Base-by-base conservation (phyloP, 2,797 vertebrate genomes). In the Chelon labrosus region DNA sequence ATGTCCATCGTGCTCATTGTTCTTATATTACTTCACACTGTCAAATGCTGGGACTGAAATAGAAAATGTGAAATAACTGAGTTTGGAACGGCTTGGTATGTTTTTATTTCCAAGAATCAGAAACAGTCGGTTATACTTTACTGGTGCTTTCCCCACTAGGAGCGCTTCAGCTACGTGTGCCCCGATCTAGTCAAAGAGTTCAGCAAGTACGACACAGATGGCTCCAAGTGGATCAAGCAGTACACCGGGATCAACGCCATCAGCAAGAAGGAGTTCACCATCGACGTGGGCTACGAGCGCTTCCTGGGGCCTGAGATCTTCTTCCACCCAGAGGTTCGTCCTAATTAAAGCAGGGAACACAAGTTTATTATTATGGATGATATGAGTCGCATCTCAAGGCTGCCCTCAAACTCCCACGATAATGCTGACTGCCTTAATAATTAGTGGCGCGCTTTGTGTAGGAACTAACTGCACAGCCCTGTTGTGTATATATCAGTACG, bases 111-210 rank as follows among this genome's bases (percentile, higher is more conserved):
- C 31, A 35, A 35, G 31, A 35, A 35, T 35, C 31, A 7, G 31
- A 35, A 35, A 35, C 6, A 31, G 31, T 31, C 31, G 7, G 2
- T 35, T 35, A 35, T 35, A 10, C 57, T 22, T 62, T 35, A 1
- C n/a, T 46, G 12, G 0, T 61, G 4, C n/a, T 44, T 25, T 19
- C 17, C 19, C 38, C 47, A 7, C 14, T 63, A 99, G 98, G 98
- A 99, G 70, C 96, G 97, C 44, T 99, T 94, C 93, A 97, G 97
- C 93, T 99, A 99, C 1, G 96, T 99, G 73, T 99, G 98, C 86
- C 98, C 97, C 1, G 97, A 99, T 84, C 94, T 99, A 90, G 98
- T 99, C 80, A 99, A 99, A 93, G 98, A 99, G 93, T 99, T 99
- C 93, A 97, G 85, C 88, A 99, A 99, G 91, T 99, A 98, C 75